Evolutionary conservation across 1,140 invertebrate species (phyloP).

Genomic region (Dendrolimus kikuchii): DNA sequence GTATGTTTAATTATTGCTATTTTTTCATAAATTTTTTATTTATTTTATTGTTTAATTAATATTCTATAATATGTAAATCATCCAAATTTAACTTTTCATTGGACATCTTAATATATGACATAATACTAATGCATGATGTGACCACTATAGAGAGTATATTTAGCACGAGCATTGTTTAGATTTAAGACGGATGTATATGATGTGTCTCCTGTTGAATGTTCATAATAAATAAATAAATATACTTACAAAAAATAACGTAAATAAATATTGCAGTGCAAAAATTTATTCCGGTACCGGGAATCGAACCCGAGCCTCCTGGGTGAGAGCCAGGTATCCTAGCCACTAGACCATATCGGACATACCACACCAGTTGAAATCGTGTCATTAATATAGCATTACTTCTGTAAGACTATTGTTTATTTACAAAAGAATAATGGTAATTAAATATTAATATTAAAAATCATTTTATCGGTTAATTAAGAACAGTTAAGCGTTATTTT

Average conservation of each 20-base stretch:
- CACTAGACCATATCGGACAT: conserved; percentile 22
- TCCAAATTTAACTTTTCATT: too few species aligned
- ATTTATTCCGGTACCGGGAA: conserved; percentile 31
- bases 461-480: conserved; percentile 1
- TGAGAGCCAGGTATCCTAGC: conserved; percentile 25
- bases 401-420: not conserved
- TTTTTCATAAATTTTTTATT: too few species aligned
- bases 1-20: too few species aligned
- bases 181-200: too few species aligned
- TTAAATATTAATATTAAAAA: conserved; percentile 1
- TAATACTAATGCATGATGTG: too few species aligned
- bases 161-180: too few species aligned
- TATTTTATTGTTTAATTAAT: too few species aligned
- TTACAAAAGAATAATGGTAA: too few species aligned
- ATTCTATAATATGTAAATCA: too few species aligned
- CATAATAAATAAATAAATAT: conserved; percentile 6
- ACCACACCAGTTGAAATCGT: not conserved
- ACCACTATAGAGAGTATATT: too few species aligned
- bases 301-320: conserved; percentile 32
- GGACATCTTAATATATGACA: too few species aligned
- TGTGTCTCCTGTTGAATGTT: not conserved
- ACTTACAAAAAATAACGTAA: too few species aligned
- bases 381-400: not conserved
- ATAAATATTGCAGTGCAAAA: conserved; percentile 7
- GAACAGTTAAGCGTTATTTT: conserved; percentile 6